Conservation (phyloP, 2,888 invertebrate genomes). For the Athrips mouffetella region DNA sequence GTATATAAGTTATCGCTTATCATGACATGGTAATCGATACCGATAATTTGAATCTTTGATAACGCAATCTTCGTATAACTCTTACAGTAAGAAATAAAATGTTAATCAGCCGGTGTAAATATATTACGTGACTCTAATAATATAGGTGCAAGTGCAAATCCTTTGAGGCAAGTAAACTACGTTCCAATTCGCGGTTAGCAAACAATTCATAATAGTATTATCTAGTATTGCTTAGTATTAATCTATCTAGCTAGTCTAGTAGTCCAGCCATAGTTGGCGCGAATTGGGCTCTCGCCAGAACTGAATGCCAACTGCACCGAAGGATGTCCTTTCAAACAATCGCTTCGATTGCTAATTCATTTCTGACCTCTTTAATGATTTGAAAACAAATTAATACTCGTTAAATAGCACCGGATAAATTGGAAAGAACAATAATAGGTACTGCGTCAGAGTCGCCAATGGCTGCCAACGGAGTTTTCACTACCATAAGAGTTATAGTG, state of each 20-base stretch:
- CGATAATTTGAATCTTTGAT: slow-evolving; percentile 52
- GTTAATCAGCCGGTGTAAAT: too few relatives aligned
- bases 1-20: slow-evolving; percentile 45
- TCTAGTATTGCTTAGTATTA: slow-evolving; percentile 39
- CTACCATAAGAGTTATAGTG: slow-evolving; percentile 41
- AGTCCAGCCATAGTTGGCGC: slow-evolving; percentile 43
- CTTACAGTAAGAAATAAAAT: too few relatives aligned
- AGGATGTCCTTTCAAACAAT: slow-evolving; percentile 51
- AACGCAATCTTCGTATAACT: slow-evolving; percentile 36
- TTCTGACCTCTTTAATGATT: slow-evolving; percentile 31
- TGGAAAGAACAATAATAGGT: slow-evolving; percentile 37
- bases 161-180: slow-evolving; percentile 24
- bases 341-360: slow-evolving; percentile 42
- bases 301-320: slow-evolving; percentile 55
- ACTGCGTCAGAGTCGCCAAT: slow-evolving; percentile 37
- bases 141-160: neutral
- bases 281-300: slow-evolving; percentile 61
- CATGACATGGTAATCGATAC: slow-evolving; percentile 60
- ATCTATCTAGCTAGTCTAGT: slow-evolving; percentile 25
- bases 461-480: slow-evolving; percentile 39
- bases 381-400: slow-evolving; percentile 24
- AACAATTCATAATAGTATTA: slow-evolving; percentile 44
- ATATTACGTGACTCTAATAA: too few relatives aligned
- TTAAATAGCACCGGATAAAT: slow-evolving; percentile 21
- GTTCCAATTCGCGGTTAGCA: slow-evolving; percentile 34